phyloP scores from a whole-genome alignment of 2,113 vertebrate species.

The Leptocoma aspasia region DNA sequence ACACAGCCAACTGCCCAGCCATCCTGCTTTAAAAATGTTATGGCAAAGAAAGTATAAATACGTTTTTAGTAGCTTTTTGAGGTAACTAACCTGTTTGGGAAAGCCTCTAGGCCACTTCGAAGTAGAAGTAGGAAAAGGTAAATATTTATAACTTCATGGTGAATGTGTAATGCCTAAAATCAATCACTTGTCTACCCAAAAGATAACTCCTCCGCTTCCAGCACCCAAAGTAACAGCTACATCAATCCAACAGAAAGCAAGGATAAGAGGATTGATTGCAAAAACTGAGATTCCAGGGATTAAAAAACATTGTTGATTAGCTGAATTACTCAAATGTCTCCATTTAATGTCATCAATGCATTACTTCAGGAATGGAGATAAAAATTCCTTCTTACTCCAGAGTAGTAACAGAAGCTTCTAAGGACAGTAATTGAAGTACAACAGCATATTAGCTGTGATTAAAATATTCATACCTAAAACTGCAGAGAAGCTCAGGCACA shows the following conservation, averaged over 20 bases:
- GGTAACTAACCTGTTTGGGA: background rate
- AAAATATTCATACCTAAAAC: background rate
- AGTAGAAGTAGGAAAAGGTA: slow-evolving; percentile 1
- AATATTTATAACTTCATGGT: slow-evolving; percentile 23
- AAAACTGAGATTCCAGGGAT: slow-evolving; percentile 16
- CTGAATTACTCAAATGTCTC: slow-evolving; percentile 21
- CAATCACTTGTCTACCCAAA: slow-evolving; percentile 10
- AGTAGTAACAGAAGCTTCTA: background rate
- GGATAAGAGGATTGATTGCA: slow-evolving; percentile 29
- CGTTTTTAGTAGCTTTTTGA: background rate
- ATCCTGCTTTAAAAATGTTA: background rate
- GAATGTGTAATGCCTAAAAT: slow-evolving; percentile 42
- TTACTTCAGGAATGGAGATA: background rate
- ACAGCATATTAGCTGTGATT: background rate
- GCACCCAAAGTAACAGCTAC: slow-evolving; percentile 16
- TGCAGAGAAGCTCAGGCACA: background rate
- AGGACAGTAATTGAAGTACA: background rate
- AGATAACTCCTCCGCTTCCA: background rate
- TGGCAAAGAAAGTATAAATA: background rate
- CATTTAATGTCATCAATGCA: background rate
- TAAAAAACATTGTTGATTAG: background rate
- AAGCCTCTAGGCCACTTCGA: background rate
- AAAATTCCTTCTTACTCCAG: background rate
- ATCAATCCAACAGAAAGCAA: slow-evolving; percentile 29
- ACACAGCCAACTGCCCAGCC: background rate